A percentile compares a stretch with the other conserved stretches of the same genome.
Conservation (phyloP, 2,888 invertebrate genomes). For the Euplagia quadripunctaria region DNA sequence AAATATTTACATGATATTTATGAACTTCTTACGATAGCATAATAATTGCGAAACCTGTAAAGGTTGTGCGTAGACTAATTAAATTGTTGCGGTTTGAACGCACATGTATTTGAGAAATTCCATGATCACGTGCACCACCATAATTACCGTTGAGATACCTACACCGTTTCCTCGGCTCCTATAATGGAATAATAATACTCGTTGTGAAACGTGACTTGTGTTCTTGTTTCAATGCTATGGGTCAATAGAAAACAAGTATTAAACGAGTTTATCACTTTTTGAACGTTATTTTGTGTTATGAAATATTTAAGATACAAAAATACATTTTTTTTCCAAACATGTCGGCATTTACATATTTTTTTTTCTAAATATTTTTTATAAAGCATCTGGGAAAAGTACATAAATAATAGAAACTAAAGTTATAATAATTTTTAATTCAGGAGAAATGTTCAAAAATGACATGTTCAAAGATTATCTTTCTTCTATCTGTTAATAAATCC, state of each 20-base stretch:
- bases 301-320: background rate
- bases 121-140: conserved; percentile 47
- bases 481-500: too few relatives aligned
- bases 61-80: background rate
- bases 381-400: too few relatives aligned
- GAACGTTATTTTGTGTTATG: background rate
- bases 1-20: background rate
- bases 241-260: conserved; percentile 6
- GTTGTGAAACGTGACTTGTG: conserved; percentile 64
- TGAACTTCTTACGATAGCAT: background rate
- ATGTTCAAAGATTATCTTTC: too few relatives aligned
- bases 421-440: too few relatives aligned
- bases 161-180: conserved; percentile 56
- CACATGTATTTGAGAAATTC: conserved; percentile 39
- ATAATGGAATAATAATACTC: conserved; percentile 78
- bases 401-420: too few relatives aligned
- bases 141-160: conserved; percentile 69
- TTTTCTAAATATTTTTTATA: too few relatives aligned
- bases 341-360: too few relatives aligned
- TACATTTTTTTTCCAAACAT: too few relatives aligned
- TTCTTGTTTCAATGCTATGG: conserved; percentile 55
- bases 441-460: too few relatives aligned
- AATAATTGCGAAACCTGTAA: conserved; percentile 3
- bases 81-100: background rate
- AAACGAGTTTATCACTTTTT: background rate